Evolutionary conservation across 1,140 invertebrate genomes (phyloP).

Genomic region (Lutraria rhynchaena): DNA sequence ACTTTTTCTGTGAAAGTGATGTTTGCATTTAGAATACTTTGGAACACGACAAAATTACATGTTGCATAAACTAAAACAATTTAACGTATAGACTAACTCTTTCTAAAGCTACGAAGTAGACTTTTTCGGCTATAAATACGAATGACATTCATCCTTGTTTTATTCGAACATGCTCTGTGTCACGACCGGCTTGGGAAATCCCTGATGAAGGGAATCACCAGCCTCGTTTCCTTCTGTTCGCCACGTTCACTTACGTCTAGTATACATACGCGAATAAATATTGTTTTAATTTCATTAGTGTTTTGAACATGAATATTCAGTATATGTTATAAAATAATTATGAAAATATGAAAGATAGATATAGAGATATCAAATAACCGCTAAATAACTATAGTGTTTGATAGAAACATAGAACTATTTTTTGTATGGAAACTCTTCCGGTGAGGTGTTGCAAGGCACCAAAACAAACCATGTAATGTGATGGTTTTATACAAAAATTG

Average conservation of each 20-base stretch:
- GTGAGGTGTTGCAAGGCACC: constrained; percentile 50
- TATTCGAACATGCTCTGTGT: neutral
- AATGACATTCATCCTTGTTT: constrained; percentile 17
- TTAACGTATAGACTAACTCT: neutral
- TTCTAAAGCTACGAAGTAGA: neutral
- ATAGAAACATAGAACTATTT: constrained; percentile 25
- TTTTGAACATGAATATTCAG: too few relatives aligned
- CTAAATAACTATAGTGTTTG: neutral
- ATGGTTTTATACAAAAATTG: too few relatives aligned
- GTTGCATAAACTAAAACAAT: too few relatives aligned
- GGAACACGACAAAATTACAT: too few relatives aligned
- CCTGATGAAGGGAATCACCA: constrained; percentile 21
- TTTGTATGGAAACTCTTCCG: constrained; percentile 17
- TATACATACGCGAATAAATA: constrained; percentile 35
- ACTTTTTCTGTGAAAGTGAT: too few relatives aligned
- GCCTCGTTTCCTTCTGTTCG: neutral
- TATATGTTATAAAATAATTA: too few relatives aligned
- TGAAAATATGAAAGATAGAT: too few relatives aligned
- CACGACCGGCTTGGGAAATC: constrained; percentile 1
- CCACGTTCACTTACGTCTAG: constrained; percentile 26
- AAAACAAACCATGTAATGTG: constrained; percentile 16
- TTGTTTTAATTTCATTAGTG: too few relatives aligned
- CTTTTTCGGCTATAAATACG: neutral
- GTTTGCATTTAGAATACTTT: too few relatives aligned
- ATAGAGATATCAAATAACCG: too few relatives aligned